Evolutionary conservation across 2,888 invertebrate species (phyloP).

Genomic region (Syrphus vitripennis): DNA sequence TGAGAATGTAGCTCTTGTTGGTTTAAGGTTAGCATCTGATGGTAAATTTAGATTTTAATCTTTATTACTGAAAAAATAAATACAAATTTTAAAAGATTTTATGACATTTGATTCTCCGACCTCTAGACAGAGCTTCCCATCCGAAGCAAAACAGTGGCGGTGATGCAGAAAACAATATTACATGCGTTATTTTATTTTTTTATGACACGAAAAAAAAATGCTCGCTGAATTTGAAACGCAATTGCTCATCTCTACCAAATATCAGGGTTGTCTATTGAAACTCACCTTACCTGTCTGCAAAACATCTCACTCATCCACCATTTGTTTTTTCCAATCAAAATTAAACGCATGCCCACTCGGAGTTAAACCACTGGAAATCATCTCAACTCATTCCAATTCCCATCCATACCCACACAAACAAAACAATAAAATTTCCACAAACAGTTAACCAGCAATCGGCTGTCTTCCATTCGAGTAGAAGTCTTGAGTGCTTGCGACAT

Average conservation of each 20-base stretch:
- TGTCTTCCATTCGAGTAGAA: conserved; percentile 69
- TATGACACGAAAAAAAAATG: too few relatives aligned
- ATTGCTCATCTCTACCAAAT: conserved; percentile 24
- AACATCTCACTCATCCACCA: conserved; percentile 53
- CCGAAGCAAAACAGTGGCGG: too few relatives aligned
- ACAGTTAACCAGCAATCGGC: conserved; percentile 37
- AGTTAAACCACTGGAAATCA: conserved; percentile 8
- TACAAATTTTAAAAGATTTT: background rate
- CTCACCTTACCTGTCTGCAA: background rate
- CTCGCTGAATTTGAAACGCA: background rate
- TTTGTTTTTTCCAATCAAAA: conserved; percentile 34
- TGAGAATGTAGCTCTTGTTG: conserved; percentile 51
- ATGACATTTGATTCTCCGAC: too few relatives aligned
- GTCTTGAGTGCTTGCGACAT: conserved; percentile 67
- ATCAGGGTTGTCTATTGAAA: conserved; percentile 26
- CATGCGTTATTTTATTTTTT: too few relatives aligned
- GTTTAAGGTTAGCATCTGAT: conserved; percentile 54
- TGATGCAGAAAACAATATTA: too few relatives aligned
- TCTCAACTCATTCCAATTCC: background rate
- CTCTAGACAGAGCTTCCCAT: too few relatives aligned
- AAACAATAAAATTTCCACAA: conserved; percentile 33
- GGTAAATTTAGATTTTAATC: conserved; percentile 53
- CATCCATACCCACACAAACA: conserved; percentile 1
- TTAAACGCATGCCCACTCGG: conserved; percentile 48
- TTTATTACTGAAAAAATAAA: background rate